Conservation (phyloP, 2,888 invertebrate species). For the Drosophila pegasa region DNA sequence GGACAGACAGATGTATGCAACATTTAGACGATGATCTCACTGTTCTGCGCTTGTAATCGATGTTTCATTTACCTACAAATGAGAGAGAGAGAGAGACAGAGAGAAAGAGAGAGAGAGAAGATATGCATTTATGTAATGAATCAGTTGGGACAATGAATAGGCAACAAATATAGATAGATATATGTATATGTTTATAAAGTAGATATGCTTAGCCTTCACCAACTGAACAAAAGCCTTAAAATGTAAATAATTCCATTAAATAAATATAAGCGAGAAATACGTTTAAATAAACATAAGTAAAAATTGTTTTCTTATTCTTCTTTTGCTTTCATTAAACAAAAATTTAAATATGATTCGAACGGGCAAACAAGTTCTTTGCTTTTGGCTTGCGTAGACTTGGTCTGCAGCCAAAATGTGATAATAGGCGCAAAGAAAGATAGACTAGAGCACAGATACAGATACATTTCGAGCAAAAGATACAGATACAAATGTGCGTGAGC, state of each 20-base stretch:
- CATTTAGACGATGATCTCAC: constrained; percentile 57
- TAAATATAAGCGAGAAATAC: constrained; percentile 14
- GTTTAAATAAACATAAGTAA: background rate
- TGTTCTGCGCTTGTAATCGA: constrained; percentile 25
- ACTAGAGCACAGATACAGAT: constrained; percentile 8
- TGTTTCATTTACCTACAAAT: constrained; percentile 60
- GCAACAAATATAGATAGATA: constrained; percentile 5
- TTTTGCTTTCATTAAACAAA: constrained; percentile 36
- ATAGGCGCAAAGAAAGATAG: constrained; percentile 24
- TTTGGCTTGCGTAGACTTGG: constrained; percentile 34
- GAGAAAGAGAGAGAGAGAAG: constrained; percentile 31
- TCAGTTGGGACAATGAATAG: constrained; percentile 38
- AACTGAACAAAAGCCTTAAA: background rate
- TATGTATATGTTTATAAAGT: background rate
- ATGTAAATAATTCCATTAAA: background rate
- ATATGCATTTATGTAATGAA: constrained; percentile 61
- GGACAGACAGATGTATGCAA: constrained; percentile 60
- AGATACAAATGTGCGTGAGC: constrained; percentile 14
- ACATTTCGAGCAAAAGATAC: background rate
- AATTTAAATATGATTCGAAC: constrained; percentile 10
- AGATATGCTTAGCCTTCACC: constrained; percentile 4
- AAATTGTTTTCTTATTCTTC: background rate
- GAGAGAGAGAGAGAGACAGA: constrained; percentile 29
- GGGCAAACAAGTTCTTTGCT: constrained; percentile 44
- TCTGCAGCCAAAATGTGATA: constrained; percentile 40